Conservation (phyloP, 2,888 invertebrate genomes). For the Terebella lapidaria region DNA sequence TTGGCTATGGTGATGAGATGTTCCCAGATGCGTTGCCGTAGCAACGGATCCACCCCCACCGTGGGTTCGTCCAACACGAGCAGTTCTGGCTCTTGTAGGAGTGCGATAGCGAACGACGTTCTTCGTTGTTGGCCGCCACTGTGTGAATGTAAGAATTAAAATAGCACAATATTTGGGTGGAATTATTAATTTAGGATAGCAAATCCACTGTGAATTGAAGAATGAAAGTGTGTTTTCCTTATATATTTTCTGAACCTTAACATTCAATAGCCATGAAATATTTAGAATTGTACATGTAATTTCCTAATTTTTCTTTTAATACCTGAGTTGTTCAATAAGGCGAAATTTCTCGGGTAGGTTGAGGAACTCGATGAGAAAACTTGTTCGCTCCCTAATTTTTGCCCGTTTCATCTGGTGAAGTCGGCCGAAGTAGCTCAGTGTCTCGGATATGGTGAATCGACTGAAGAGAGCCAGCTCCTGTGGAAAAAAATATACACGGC, state of each 20-base stretch:
- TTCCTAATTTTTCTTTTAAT: no score
- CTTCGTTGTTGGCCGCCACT: constrained; percentile 88
- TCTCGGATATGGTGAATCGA: constrained; percentile 82
- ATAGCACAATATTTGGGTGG: no score
- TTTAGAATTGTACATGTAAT: no score
- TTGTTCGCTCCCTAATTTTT: constrained; percentile 74
- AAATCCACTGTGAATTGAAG: no score
- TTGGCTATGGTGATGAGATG: constrained; percentile 85
- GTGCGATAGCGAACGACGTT: constrained; percentile 84
- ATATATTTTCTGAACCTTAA: no score
- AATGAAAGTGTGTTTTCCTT: no score
- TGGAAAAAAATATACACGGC: constrained; percentile 12
- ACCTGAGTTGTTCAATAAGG: constrained; percentile 73
- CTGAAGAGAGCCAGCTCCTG: constrained; percentile 51
- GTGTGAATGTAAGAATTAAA: neutral
- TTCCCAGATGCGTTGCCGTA: constrained; percentile 77
- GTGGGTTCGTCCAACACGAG: constrained; percentile 89
- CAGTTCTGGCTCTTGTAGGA: constrained; percentile 87
- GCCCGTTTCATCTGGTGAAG: constrained; percentile 82
- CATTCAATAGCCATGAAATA: no score
- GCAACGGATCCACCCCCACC: constrained; percentile 84
- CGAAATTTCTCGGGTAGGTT: constrained; percentile 82
- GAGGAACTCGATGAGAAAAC: constrained; percentile 82
- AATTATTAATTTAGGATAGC: no score
- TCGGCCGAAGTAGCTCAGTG: constrained; percentile 94